Conservation (phyloP, 2,797 vertebrate genomes). For the Amblyraja radiata region DNA sequence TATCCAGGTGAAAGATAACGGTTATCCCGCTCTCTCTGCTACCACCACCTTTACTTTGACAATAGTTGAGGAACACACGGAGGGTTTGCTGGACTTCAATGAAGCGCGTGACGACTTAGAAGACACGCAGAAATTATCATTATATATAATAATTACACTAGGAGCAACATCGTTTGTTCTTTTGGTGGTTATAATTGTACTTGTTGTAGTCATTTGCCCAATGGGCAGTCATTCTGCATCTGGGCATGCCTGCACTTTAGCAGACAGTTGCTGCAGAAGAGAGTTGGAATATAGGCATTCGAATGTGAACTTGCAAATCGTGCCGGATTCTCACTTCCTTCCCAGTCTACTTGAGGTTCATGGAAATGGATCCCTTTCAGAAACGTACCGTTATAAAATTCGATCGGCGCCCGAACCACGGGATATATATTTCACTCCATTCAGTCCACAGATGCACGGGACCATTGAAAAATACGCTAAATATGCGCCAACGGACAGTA, state of each 20-base stretch:
- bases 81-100: constrained; percentile 40
- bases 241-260: neutral
- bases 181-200: constrained; percentile 39
- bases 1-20: constrained; percentile 43
- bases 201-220: neutral
- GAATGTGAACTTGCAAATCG: neutral
- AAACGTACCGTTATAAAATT: constrained; percentile 2
- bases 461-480: no score
- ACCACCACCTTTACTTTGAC: constrained; percentile 48
- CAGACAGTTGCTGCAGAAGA: neutral
- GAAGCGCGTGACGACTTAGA: neutral
- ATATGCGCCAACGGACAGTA: no score
- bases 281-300: neutral
- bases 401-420: neutral
- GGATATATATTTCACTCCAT: neutral
- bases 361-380: neutral
- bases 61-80: constrained; percentile 48
- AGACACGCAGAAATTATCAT: constrained; percentile 43
- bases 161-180: constrained; percentile 49
- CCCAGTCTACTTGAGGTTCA: neutral
- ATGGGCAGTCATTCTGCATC: neutral
- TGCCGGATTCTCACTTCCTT: neutral
- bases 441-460: neutral
- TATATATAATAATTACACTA: constrained; percentile 45
- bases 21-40: constrained; percentile 40